phyloP scores from a whole-genome alignment of 1,140 invertebrate genomes.

The Cotesia typhae region DNA sequence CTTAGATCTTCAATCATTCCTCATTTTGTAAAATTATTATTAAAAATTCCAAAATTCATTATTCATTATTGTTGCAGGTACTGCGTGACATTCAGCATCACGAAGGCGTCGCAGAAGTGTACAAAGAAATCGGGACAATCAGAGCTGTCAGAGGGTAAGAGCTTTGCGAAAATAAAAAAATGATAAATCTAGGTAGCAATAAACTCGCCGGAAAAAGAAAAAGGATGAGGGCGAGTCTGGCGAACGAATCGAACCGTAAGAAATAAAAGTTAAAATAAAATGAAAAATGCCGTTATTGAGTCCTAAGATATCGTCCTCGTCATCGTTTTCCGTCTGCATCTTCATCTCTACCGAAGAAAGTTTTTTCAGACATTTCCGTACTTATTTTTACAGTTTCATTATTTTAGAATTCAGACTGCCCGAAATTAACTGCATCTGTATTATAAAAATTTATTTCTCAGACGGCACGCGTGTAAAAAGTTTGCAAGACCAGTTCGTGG shows the following conservation, averaged over 20 bases:
- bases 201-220: conserved; percentile 3
- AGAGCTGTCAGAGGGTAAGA: conserved; percentile 76
- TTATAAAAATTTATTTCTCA: neutral
- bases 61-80: conserved; percentile 71
- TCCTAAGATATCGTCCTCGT: conserved; percentile 25
- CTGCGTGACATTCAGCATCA: conserved; percentile 82
- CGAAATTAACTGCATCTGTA: neutral
- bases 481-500: neutral
- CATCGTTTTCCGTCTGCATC: conserved; percentile 31
- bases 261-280: conserved; percentile 8
- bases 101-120: conserved; percentile 82
- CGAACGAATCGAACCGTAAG: conserved; percentile 5
- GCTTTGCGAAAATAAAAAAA: conserved; percentile 16
- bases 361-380: conserved; percentile 19
- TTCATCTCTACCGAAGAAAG: neutral
- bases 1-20: too few relatives aligned
- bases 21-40: too few relatives aligned
- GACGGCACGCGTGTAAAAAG: too few relatives aligned
- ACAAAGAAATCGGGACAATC: conserved; percentile 76
- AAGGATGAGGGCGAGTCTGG: neutral
- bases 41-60: too few relatives aligned
- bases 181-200: neutral
- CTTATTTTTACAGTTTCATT: neutral
- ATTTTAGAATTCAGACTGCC: neutral
- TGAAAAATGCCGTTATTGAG: conserved; percentile 27